These are phyloP conservation scores for Dorcus parallelipipedus DNA, from an alignment of 2,888 invertebrate species.

Conservation along the genomic window DNA sequence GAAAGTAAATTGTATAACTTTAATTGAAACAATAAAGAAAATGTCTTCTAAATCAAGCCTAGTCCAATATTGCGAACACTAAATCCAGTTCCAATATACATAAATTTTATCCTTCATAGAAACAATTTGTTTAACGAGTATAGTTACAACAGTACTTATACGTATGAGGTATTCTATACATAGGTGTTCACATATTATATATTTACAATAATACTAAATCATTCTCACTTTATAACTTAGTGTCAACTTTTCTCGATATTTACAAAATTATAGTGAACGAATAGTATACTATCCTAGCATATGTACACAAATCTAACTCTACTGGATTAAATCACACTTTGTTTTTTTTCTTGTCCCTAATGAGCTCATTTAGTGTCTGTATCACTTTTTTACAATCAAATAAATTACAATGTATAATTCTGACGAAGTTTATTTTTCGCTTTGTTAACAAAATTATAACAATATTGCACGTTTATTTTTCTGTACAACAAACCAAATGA, in stretches of 20 bases:
- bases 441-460: conserved; percentile 20
- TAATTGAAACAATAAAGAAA: neutral
- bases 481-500: neutral
- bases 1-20: neutral
- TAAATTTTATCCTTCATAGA: conserved; percentile 8
- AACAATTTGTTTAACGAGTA: conserved; percentile 18
- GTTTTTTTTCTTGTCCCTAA: conserved; percentile 31
- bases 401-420: neutral
- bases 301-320: conserved; percentile 42
- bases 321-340: conserved; percentile 45
- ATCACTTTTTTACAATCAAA: conserved; percentile 1
- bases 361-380: conserved; percentile 19
- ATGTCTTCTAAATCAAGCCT: neutral
- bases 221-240: conserved; percentile 41
- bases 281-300: conserved; percentile 31
- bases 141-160: conserved; percentile 16
- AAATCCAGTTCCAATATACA: conserved; percentile 16
- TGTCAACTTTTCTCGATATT: conserved; percentile 40
- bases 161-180: conserved; percentile 28
- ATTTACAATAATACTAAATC: conserved; percentile 36
- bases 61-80: conserved; percentile 8
- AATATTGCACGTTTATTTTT: conserved; percentile 30
- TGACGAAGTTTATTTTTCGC: conserved; percentile 1
- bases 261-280: conserved; percentile 39
- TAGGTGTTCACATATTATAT: conserved; percentile 30